Percentiles rank a stretch among this genome's conserved stretches.
Evolutionary conservation across 2,888 invertebrate species (phyloP).

Genomic region (Stenichneumon culpator): DNA sequence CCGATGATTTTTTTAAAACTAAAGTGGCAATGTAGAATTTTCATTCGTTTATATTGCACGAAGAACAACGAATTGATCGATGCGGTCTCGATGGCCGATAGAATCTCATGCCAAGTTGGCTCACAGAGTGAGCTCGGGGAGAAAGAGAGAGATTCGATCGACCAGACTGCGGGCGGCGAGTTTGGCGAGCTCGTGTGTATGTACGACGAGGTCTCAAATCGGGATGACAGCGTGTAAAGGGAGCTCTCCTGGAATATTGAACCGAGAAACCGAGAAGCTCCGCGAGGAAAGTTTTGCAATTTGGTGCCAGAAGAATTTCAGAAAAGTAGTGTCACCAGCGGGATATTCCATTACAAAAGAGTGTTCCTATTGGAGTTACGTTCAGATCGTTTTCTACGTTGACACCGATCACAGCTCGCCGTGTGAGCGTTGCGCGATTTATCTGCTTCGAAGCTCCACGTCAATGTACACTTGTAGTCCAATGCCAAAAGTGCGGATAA

Average conservation of each 20-base stretch:
- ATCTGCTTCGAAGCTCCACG: background rate
- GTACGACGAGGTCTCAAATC: background rate
- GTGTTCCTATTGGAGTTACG: background rate
- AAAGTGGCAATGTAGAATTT: background rate
- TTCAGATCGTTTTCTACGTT: background rate
- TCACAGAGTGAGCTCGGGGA: constrained; percentile 45
- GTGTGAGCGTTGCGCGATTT: background rate
- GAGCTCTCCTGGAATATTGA: constrained; percentile 37
- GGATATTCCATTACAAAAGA: constrained; percentile 4
- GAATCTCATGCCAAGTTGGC: constrained; percentile 71
- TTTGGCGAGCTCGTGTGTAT: constrained; percentile 67
- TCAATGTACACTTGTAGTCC: background rate
- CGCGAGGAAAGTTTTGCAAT: constrained; percentile 49
- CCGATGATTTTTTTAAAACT: background rate
- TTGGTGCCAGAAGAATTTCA: constrained; percentile 25
- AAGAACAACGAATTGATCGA: constrained; percentile 53
- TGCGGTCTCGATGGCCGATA: constrained; percentile 64
- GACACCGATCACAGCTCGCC: background rate
- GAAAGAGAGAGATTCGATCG: constrained; percentile 11
- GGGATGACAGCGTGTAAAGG: constrained; percentile 17
- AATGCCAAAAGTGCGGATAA: constrained; percentile 15
- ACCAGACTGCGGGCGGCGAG: constrained; percentile 10
- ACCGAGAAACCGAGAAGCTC: constrained; percentile 38
- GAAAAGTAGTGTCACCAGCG: background rate
- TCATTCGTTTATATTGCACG: background rate